Evolutionary conservation across 2,113 vertebrate species (phyloP).

Genomic region (human): DNA sequence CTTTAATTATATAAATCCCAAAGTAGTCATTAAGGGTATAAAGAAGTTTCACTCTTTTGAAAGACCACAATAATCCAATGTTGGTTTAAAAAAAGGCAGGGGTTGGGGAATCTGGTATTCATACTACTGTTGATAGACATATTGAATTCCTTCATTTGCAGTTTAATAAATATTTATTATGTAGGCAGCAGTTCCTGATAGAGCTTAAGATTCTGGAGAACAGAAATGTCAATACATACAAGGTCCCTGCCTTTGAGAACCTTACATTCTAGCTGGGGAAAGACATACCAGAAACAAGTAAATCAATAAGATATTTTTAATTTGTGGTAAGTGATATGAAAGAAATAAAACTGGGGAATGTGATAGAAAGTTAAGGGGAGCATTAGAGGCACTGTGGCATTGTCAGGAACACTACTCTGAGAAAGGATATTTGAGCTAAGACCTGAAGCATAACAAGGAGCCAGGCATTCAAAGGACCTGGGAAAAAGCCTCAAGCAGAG

Average conservation of each 20-base stretch:
- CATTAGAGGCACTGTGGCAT: not conserved
- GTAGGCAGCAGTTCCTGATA: not conserved
- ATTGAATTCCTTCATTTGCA: not conserved
- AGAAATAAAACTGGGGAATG: not conserved
- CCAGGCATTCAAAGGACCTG: not conserved
- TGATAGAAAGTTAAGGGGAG: not conserved
- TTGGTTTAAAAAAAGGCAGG: not conserved
- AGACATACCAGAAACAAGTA: not conserved
- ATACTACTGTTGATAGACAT: not conserved
- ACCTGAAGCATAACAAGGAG: not conserved
- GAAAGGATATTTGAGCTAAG: not conserved
- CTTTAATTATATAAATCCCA: conserved; percentile 4
- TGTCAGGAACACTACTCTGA: not conserved
- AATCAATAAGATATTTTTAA: not conserved
- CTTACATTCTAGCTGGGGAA: not conserved
- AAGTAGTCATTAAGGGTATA: conserved; percentile 11
- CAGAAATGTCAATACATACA: not conserved
- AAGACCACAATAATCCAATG: not conserved
- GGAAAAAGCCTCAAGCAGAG: not conserved
- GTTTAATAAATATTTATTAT: not conserved
- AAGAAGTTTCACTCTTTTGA: not conserved
- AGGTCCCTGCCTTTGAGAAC: not conserved
- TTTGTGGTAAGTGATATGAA: not conserved
- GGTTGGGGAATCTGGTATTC: not conserved
- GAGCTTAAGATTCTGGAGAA: not conserved